Conservation (phyloP, 1,140 invertebrate species). For the Drosophila erecta region DNA sequence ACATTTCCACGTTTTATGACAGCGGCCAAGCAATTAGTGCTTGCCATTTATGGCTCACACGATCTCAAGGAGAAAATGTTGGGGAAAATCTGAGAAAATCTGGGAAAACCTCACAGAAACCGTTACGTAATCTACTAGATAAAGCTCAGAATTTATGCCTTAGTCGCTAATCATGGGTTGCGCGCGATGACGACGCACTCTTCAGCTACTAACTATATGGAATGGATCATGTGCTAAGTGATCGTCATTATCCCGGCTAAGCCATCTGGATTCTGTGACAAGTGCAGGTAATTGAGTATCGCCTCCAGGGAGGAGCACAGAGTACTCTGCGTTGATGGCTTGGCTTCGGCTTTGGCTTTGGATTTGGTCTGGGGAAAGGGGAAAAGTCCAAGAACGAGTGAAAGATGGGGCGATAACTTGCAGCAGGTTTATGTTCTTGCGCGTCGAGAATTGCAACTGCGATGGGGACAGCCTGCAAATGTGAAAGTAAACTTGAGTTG, state of each 20-base stretch:
- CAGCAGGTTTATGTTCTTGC: constrained; percentile 24
- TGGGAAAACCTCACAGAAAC: constrained; percentile 12
- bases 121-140: constrained; percentile 40
- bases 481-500: constrained; percentile 25
- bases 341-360: background rate
- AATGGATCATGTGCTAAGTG: constrained; percentile 44
- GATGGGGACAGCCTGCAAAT: constrained; percentile 3
- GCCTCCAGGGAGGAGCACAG: constrained; percentile 24
- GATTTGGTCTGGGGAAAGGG: background rate
- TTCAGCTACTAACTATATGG: constrained; percentile 17
- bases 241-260: constrained; percentile 37
- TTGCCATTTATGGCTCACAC: constrained; percentile 21
- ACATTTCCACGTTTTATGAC: constrained; percentile 31
- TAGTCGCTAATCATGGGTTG: constrained; percentile 23
- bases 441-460: background rate
- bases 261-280: constrained; percentile 37
- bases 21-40: constrained; percentile 27
- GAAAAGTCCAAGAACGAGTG: constrained; percentile 16
- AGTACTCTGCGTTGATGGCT: constrained; percentile 20
- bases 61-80: background rate
- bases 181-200: constrained; percentile 18
- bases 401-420: constrained; percentile 25
- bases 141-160: constrained; percentile 35
- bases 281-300: constrained; percentile 38
- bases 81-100: background rate